A percentile compares a stretch with the other conserved stretches of the same genome.
phyloP scores from a whole-genome alignment of 1,140 invertebrate genomes.

The Drosophila ironensis region DNA sequence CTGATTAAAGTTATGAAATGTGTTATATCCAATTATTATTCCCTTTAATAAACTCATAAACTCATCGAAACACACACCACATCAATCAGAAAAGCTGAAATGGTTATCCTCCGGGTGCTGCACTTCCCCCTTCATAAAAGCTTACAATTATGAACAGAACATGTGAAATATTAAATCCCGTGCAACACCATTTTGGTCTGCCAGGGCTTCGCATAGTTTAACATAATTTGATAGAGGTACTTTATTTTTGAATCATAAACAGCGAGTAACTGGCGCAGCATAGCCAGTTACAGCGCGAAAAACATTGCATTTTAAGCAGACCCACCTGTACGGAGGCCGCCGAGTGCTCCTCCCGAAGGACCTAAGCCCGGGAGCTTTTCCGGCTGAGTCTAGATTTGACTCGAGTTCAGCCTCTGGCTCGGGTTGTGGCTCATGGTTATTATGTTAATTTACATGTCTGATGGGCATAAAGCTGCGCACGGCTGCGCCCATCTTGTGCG shows the following conservation, averaged over 20 bases:
- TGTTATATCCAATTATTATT: too few species aligned
- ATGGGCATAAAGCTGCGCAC: slow-evolving; percentile 43
- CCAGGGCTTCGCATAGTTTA: slow-evolving; percentile 42
- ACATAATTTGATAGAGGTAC: slow-evolving; percentile 42
- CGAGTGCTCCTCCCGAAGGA: slow-evolving; percentile 21
- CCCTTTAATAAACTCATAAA: too few species aligned
- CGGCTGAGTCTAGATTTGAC: slow-evolving; percentile 25
- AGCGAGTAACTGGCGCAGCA: slow-evolving; percentile 16
- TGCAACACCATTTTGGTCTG: too few species aligned
- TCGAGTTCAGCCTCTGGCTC: slow-evolving; percentile 27
- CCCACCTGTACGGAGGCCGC: slow-evolving; percentile 25
- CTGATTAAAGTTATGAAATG: too few species aligned
- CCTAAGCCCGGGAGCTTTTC: slow-evolving; percentile 17
- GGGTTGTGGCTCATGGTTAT: slow-evolving; percentile 50
- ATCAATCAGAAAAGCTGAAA: too few species aligned
- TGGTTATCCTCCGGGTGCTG: too few species aligned
- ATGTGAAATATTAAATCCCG: slow-evolving; percentile 19
- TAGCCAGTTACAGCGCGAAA: slow-evolving; percentile 12
- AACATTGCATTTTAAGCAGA: slow-evolving; percentile 55
- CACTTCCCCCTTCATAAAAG: too few species aligned
- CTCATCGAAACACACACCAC: too few species aligned
- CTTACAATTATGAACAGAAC: too few species aligned
- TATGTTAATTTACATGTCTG: slow-evolving; percentile 74
- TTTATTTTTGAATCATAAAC: slow-evolving; percentile 31
- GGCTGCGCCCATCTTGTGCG: neutral